Evolutionary conservation across 2,113 vertebrate genomes (phyloP), one percentile per base, ranked within the genome.

Genomic region (Numida meleagris): DNA sequence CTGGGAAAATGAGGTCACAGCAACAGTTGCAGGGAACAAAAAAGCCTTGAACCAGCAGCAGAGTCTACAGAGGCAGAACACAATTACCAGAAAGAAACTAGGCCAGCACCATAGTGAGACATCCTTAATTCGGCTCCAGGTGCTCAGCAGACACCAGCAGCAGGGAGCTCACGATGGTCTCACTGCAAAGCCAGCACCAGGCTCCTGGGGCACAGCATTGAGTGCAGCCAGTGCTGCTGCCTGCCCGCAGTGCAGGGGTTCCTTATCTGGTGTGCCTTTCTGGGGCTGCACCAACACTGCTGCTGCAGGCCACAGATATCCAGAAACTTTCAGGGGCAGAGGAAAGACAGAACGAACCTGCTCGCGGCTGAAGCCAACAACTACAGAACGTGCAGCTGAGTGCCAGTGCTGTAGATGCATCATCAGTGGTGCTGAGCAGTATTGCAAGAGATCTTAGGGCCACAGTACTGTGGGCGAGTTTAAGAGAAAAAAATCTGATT

Each of bases 391-490:
- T 2, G 5, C 2, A 4, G 53, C 34, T 3, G 5, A 31, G 23
- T 4, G 2, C 43, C 1, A 2, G 61, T 2, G 10, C 5, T 4
- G 13, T 14, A 9, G 0, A 17, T 6, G 25, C 31, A 21, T 31
- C 31, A 57, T 20, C 20, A 2, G 10, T 14, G 3, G 17, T 16
- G 53, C 46, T 2, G 4, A 4, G 42, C 48, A 12, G 40, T 4
- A 2, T 2, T 51, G 2, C 61, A 29, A 14, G 38, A 29, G 53
- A 55, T 55, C 53, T 4, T 10, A 14, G 36, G 46, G 10, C 11
- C 58, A 13, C 43, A 12, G 20, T 4, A 50, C 36, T 38, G 25
- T 6, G 17, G 29, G 43, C 12, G 29, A 1, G 4, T 20, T 34
- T 15, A 16, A 36, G 66, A 51, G 42, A 45, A 78, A 45, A 78